These are phyloP conservation scores for Gavialis gangeticus DNA, from an alignment of 2,113 vertebrate species.

Conservation along the genomic window DNA sequence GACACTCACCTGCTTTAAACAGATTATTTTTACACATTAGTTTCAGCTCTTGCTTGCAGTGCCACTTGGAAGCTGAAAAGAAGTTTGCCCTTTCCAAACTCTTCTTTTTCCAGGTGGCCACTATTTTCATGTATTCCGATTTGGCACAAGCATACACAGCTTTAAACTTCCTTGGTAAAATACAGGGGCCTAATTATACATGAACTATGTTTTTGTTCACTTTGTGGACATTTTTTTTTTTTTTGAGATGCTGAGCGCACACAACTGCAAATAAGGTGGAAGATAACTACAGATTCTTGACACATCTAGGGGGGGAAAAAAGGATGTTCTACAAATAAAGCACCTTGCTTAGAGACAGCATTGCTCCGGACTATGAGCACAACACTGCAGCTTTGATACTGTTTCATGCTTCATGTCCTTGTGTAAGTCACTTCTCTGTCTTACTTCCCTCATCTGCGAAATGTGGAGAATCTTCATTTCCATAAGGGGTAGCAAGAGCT, in stretches of 20 bases:
- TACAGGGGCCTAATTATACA: not conserved
- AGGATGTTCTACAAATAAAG: not conserved
- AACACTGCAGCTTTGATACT: not conserved
- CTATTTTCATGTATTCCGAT: slow-evolving; percentile 12
- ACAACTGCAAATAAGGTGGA: not conserved
- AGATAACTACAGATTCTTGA: not conserved
- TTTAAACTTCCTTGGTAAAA: not conserved
- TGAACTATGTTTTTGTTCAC: not conserved
- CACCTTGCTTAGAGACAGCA: not conserved
- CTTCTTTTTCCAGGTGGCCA: not conserved
- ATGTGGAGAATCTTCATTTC: not conserved
- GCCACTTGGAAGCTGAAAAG: not conserved
- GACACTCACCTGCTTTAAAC: not conserved
- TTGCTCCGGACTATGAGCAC: not conserved
- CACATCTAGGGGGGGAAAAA: not conserved
- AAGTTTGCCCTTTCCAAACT: not conserved
- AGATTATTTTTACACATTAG: not conserved
- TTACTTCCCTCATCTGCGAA: not conserved
- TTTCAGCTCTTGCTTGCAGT: not conserved
- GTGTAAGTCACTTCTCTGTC: not conserved
- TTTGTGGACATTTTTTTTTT: slow-evolving; percentile 12
- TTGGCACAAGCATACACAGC: not conserved
- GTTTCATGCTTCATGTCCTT: not conserved
- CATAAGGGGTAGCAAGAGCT: not conserved
- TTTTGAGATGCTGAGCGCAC: not conserved